Evolutionary conservation across 2,113 vertebrate genomes (phyloP).

Genomic region (Zapus hudsonius): DNA sequence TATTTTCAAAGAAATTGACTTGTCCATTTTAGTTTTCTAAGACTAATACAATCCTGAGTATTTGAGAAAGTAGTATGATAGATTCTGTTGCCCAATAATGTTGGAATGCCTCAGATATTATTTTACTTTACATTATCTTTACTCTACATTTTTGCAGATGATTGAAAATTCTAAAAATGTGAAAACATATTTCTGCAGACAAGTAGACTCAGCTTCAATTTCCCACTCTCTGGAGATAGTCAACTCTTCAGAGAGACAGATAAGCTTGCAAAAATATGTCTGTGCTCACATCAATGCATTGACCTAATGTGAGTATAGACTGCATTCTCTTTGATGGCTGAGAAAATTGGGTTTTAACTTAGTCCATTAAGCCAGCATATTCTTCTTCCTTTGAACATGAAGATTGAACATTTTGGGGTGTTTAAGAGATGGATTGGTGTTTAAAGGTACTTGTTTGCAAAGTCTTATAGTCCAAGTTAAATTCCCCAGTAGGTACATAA

Average conservation of each 20-base stretch:
- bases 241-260: background rate
- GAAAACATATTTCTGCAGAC: constrained; percentile 14
- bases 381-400: background rate
- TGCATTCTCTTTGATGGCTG: background rate
- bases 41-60: background rate
- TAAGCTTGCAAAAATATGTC: constrained; percentile 3
- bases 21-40: background rate
- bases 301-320: background rate
- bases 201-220: background rate
- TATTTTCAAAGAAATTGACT: constrained; percentile 39
- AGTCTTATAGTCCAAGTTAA: no score
- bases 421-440: no score
- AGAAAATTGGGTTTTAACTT: background rate
- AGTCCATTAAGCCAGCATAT: background rate
- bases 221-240: background rate
- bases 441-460: no score
- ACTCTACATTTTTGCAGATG: background rate
- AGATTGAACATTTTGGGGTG: no score
- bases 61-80: constrained; percentile 17
- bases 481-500: no score
- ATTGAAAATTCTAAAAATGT: background rate
- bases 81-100: background rate
- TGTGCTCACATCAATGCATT: constrained; percentile 10
- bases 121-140: background rate
- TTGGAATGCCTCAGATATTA: background rate